These are phyloP conservation scores for Mactromeris polynyma DNA, from an alignment of 2,888 invertebrate species.

Conservation along the genomic window DNA sequence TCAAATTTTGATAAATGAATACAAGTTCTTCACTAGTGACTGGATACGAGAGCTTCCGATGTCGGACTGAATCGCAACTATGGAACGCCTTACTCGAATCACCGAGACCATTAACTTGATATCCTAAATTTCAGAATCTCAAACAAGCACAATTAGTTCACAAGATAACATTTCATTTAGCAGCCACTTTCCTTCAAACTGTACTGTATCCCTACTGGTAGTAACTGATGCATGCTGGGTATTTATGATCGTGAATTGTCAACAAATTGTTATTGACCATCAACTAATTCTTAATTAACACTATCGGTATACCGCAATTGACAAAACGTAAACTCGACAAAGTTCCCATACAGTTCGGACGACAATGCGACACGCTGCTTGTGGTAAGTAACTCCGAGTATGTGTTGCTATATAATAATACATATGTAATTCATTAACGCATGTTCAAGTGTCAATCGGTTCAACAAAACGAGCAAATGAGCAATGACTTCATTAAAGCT, in stretches of 20 bases:
- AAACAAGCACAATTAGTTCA: background rate
- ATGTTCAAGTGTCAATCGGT: background rate
- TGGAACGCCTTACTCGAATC: background rate
- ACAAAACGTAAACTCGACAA: background rate
- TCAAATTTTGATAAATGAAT: background rate
- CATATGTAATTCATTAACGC: background rate
- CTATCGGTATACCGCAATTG: background rate
- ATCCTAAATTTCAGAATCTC: background rate
- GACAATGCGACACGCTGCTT: background rate
- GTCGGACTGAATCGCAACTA: background rate
- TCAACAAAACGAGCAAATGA: no score
- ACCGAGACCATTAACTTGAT: background rate
- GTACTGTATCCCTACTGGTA: background rate
- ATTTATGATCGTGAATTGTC: background rate
- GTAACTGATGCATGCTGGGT: background rate
- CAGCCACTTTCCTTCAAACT: background rate
- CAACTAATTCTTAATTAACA: background rate
- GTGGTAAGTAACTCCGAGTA: background rate
- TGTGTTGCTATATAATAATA: background rate
- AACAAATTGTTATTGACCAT: background rate
- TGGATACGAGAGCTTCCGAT: background rate
- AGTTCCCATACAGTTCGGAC: background rate
- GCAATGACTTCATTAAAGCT: no score
- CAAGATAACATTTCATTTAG: background rate
- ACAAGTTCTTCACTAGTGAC: background rate